These are phyloP conservation scores for Enteromius mattozi DNA, from an alignment of 2,797 vertebrate species.

Conservation along the genomic window DNA sequence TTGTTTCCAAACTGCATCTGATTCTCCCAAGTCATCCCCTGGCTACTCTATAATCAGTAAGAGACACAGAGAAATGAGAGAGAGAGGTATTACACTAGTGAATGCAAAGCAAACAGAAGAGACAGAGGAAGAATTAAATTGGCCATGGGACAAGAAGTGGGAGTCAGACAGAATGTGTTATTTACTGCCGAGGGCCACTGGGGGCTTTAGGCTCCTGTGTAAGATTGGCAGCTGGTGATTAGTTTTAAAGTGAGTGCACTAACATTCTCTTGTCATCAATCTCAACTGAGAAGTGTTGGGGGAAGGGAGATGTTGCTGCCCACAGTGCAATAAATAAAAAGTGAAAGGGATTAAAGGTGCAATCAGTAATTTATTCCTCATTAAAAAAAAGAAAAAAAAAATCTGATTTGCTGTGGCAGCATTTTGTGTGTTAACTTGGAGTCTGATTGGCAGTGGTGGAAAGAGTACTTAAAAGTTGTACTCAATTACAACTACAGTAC, in stretches of 20 bases:
- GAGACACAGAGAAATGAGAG: background rate
- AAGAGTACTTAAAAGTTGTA: too few species aligned
- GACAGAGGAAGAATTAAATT: constrained; percentile 63
- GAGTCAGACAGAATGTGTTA: constrained; percentile 58
- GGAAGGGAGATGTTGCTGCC: constrained; percentile 45
- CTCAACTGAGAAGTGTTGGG: constrained; percentile 48
- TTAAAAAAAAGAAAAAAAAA: background rate
- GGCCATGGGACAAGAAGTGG: constrained; percentile 55
- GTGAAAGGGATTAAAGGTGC: constrained; percentile 36
- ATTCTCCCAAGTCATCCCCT: constrained; percentile 32
- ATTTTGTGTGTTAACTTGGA: too few species aligned
- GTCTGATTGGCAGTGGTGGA: too few species aligned
- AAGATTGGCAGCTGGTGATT: constrained; percentile 65
- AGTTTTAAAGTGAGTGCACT: constrained; percentile 62
- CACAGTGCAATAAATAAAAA: constrained; percentile 47
- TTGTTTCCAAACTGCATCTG: constrained; percentile 24
- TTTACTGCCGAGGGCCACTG: constrained; percentile 58
- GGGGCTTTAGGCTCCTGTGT: constrained; percentile 46
- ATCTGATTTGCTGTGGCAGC: too few species aligned
- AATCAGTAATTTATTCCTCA: constrained; percentile 18
- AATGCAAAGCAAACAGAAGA: constrained; percentile 56
- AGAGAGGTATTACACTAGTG: constrained; percentile 33
- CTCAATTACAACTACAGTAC: too few species aligned
- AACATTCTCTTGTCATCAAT: constrained; percentile 59
- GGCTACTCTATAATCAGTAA: constrained; percentile 39